Conservation (phyloP, 2,113 vertebrate genomes). For the Callaeas wilsoni region DNA sequence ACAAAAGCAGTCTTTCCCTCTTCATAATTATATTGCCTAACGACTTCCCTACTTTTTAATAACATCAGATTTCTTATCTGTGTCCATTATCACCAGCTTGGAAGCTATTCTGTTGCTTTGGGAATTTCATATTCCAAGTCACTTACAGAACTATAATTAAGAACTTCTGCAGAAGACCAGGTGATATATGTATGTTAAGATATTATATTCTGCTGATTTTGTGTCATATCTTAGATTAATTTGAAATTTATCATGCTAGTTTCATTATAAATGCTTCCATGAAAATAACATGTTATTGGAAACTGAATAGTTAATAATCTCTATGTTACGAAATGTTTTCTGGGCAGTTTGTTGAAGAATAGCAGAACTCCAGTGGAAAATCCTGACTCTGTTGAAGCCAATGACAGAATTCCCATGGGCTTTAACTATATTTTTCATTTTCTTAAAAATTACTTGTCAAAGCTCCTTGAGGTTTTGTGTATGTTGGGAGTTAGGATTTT, state of each 20-base stretch:
- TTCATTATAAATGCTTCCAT: background rate
- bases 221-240: background rate
- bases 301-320: conserved; percentile 15
- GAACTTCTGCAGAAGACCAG: background rate
- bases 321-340: background rate
- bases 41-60: conserved; percentile 45
- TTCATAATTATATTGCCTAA: conserved; percentile 21
- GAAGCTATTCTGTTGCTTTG: conserved; percentile 39
- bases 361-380: background rate
- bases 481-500: background rate
- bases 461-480: background rate
- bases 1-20: background rate
- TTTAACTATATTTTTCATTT: background rate
- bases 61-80: conserved; percentile 40
- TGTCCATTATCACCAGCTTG: conserved; percentile 47
- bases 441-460: background rate
- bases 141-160: conserved; percentile 46
- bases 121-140: conserved; percentile 45
- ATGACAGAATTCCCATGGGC: background rate
- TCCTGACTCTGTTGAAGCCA: background rate
- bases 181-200: conserved; percentile 18
- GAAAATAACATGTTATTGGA: conserved; percentile 23
- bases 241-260: conserved; percentile 12
- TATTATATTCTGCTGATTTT: conserved; percentile 27
- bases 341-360: background rate